These are phyloP conservation scores for Oscheius sp. DNA, from an alignment of 2,888 invertebrate species.

Conservation along the genomic window DNA sequence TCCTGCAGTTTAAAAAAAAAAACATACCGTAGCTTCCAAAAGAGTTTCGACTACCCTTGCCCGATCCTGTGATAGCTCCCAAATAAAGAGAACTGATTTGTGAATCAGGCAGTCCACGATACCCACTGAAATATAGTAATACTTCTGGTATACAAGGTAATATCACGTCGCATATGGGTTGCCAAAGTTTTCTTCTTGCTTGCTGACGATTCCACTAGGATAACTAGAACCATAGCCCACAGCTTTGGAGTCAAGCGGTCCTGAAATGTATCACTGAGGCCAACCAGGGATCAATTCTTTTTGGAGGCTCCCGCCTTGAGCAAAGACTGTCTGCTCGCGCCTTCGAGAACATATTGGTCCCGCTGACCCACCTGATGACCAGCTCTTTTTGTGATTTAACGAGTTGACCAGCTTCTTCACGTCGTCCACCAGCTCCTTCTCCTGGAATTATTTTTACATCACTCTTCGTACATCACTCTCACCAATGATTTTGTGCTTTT, in stretches of 20 bases:
- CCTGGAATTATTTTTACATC: constrained; percentile 6
- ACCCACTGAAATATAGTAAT: constrained; percentile 30
- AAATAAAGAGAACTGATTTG: constrained; percentile 30
- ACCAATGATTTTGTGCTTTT: constrained; percentile 19
- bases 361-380: not conserved
- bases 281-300: too few species aligned
- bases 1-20: not conserved
- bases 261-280: not conserved
- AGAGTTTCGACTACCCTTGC: constrained; percentile 28
- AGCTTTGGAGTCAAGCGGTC: constrained; percentile 16
- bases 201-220: not conserved
- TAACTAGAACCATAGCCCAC: constrained; percentile 22
- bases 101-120: constrained; percentile 37
- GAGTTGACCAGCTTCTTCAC: constrained; percentile 29
- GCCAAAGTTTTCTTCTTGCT: constrained; percentile 25
- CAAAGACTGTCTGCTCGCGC: too few species aligned
- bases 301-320: too few species aligned
- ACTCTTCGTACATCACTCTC: not conserved
- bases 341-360: too few species aligned
- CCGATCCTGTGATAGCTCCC: constrained; percentile 38
- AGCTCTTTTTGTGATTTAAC: constrained; percentile 32
- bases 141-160: not conserved
- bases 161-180: constrained; percentile 36
- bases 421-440: constrained; percentile 34
- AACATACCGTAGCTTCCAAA: constrained; percentile 41